Percentiles rank a stretch among this genome's conserved stretches.
These are phyloP conservation scores for Silurus asotus DNA, from an alignment of 2,113 vertebrate species.

Conservation along the genomic window DNA sequence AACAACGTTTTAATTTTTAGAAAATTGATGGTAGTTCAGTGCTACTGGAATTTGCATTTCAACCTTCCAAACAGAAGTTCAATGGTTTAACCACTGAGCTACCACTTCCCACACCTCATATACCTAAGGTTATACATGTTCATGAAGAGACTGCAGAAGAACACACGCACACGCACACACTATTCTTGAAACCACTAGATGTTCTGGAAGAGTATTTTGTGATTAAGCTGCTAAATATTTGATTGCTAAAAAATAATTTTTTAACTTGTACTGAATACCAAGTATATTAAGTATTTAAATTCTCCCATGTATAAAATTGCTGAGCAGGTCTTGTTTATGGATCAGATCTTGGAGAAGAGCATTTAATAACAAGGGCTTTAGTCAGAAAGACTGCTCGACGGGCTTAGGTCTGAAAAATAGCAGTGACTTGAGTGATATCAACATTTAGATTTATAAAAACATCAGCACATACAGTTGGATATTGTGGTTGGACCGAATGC, in stretches of 20 bases:
- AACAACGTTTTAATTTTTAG: neutral
- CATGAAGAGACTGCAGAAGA: too few species aligned
- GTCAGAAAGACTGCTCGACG: neutral
- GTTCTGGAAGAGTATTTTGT: neutral
- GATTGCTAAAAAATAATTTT: too few species aligned
- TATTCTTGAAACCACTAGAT: too few species aligned
- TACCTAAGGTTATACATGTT: too few species aligned
- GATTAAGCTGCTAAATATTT: neutral
- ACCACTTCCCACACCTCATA: too few species aligned
- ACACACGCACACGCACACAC: too few species aligned
- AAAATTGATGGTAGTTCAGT: too few species aligned
- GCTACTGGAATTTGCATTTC: too few species aligned
- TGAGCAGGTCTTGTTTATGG: neutral
- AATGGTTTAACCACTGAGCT: too few species aligned
- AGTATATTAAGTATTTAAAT: neutral
- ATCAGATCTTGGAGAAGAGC: neutral
- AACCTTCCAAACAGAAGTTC: too few species aligned
- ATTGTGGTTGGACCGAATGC: neutral
- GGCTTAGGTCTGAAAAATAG: neutral
- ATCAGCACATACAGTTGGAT: neutral
- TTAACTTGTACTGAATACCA: neutral
- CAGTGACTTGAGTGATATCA: neutral
- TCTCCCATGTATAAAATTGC: neutral
- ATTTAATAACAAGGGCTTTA: neutral
- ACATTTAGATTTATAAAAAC: neutral